phyloP scores from a whole-genome alignment of 1,140 invertebrate species.

The Scaptomyza montana region DNA sequence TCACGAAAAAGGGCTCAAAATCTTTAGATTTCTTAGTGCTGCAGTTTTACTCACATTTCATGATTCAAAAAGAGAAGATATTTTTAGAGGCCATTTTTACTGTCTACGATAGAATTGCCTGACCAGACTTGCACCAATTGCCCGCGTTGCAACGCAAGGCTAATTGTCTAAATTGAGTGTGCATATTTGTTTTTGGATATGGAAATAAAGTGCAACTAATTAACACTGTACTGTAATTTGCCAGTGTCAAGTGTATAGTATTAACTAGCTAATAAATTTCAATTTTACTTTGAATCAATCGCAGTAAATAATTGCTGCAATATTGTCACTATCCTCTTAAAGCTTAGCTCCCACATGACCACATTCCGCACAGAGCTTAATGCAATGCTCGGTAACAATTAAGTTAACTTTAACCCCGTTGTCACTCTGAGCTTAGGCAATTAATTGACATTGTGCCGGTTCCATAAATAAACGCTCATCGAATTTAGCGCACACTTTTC shows the following conservation, averaged over 20 bases:
- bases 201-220: conserved; percentile 70
- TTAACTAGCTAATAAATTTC: conserved; percentile 35
- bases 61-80: not conserved
- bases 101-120: conserved; percentile 59
- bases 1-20: not conserved
- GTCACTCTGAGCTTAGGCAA: conserved; percentile 36
- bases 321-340: conserved; percentile 45
- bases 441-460: conserved; percentile 74
- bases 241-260: conserved; percentile 35
- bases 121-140: conserved; percentile 41
- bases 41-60: not conserved
- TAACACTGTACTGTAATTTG: conserved; percentile 43
- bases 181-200: conserved; percentile 29
- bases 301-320: conserved; percentile 36
- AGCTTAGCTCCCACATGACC: conserved; percentile 20
- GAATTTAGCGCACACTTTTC: conserved; percentile 53
- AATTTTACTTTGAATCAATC: conserved; percentile 23
- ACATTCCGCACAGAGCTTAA: conserved; percentile 25
- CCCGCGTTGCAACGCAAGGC: conserved; percentile 28
- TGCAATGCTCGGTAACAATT: conserved; percentile 23
- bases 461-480: conserved; percentile 64
- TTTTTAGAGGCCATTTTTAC: conserved; percentile 7
- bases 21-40: not conserved
- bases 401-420: conserved; percentile 42
- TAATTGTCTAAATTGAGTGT: conserved; percentile 68